These are phyloP conservation scores for Chlamydotis undulata DNA, from an alignment of 2,113 vertebrate genomes.

Conservation along the genomic window DNA sequence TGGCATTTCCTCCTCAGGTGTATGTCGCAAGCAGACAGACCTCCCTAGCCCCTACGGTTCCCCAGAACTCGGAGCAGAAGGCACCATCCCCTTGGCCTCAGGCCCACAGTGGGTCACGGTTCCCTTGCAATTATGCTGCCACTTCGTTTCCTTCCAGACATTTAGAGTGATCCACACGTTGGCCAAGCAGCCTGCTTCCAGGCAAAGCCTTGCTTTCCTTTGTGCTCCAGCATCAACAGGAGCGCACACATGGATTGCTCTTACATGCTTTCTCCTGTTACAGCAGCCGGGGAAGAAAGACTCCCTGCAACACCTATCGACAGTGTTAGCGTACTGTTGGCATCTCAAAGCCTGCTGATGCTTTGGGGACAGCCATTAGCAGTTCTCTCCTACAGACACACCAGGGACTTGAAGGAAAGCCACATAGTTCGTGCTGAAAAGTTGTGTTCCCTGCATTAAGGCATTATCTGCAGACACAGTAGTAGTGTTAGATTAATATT, in stretches of 20 bases:
- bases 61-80: neutral
- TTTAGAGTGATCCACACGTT: neutral
- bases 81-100: accelerated
- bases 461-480: neutral
- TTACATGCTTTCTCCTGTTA: neutral
- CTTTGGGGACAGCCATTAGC: neutral
- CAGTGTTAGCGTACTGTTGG: neutral
- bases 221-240: neutral
- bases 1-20: neutral
- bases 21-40: neutral
- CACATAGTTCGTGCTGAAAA: neutral
- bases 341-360: neutral
- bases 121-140: neutral
- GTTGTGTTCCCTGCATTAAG: neutral
- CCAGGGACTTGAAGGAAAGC: neutral
- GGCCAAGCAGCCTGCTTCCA: neutral
- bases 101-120: accelerated
- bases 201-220: neutral
- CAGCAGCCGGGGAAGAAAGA: neutral
- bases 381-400: neutral
- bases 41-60: neutral
- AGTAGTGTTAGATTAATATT: neutral
- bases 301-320: neutral
- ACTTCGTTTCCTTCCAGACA: neutral
- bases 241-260: neutral